These are phyloP conservation scores for Suncus etruscus DNA, from an alignment of 2,113 vertebrate genomes.

Conservation along the genomic window DNA sequence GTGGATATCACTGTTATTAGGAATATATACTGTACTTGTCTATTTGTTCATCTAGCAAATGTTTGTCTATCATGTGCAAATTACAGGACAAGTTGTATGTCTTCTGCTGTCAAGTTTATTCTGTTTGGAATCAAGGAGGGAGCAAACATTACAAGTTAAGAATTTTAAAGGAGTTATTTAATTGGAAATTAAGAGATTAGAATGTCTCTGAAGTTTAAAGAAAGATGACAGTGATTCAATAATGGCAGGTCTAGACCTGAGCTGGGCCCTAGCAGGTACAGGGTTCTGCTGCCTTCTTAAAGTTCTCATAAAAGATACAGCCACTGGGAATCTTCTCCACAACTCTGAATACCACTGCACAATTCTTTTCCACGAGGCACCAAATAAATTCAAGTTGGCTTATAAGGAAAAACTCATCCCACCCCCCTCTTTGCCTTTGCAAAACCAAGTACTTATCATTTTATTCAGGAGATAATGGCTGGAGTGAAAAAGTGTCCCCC, in stretches of 20 bases:
- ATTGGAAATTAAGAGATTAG: not conserved
- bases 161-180: not conserved
- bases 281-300: not conserved
- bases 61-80: not conserved
- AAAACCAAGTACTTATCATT: conserved; percentile 29
- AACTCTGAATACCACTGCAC: not conserved
- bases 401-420: not conserved
- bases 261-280: not conserved
- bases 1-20: not conserved
- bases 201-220: not conserved
- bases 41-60: not conserved
- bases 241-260: not conserved
- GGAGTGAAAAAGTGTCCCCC: not conserved
- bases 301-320: not conserved
- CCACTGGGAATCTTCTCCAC: not conserved
- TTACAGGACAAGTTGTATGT: not conserved
- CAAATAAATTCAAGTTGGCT: not conserved
- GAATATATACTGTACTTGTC: not conserved
- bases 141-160: not conserved
- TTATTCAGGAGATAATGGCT: conserved; percentile 45
- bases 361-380: not conserved
- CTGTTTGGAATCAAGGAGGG: not conserved
- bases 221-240: not conserved
- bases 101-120: conserved; percentile 1
- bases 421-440: not conserved